These are phyloP conservation scores for Pangasius mekongensis DNA, from an alignment of 2,797 vertebrate genomes.

Conservation along the genomic window DNA sequence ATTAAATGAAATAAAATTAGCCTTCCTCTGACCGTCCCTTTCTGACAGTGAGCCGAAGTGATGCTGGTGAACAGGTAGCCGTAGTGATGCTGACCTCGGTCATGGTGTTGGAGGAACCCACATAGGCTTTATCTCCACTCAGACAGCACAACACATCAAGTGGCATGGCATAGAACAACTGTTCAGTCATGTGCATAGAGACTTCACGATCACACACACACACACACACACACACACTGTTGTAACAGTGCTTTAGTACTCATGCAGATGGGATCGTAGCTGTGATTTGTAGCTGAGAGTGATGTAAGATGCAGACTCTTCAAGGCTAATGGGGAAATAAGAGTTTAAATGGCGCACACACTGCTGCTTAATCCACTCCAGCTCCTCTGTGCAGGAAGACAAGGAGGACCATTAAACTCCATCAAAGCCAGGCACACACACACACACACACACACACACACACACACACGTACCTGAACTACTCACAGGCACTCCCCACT, in stretches of 20 bases:
- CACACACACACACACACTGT: not conserved
- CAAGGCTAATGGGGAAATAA: slow-evolving; percentile 37
- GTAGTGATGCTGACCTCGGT: not conserved
- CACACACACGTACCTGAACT: not conserved
- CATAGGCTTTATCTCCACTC: not conserved
- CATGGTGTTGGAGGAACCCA: not conserved
- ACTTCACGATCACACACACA: not conserved
- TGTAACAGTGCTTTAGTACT: not conserved
- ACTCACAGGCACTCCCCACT: not conserved
- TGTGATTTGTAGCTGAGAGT: slow-evolving; percentile 15
- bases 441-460: not conserved
- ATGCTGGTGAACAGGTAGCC: not conserved
- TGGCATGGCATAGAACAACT: not conserved
- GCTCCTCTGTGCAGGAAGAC: slow-evolving; percentile 25
- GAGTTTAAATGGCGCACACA: slow-evolving; percentile 38
- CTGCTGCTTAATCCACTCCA: slow-evolving; percentile 31
- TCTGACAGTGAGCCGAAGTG: not conserved
- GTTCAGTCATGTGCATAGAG: not conserved
- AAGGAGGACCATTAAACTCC: slow-evolving; percentile 45
- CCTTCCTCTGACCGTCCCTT: not conserved
- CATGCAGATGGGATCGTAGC: not conserved
- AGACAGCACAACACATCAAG: not conserved
- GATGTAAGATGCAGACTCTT: slow-evolving; percentile 1
- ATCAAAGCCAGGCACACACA: slow-evolving; percentile 27
- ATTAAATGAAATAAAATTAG: not conserved